phyloP scores from a whole-genome alignment of 2,888 invertebrate genomes.

The Diabrotica balteata region DNA sequence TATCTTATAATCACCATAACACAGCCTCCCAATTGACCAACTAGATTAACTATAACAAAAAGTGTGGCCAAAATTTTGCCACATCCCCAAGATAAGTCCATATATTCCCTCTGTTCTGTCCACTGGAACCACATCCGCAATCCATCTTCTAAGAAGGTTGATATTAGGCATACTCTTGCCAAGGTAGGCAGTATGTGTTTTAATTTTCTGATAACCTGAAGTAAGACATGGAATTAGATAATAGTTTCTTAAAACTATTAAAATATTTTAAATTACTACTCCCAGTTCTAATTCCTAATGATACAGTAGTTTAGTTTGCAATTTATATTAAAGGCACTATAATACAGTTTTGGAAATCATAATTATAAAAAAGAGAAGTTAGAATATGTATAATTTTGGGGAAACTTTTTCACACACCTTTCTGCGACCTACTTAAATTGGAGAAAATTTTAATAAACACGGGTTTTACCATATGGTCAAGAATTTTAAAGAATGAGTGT shows the following conservation, averaged over 20 bases:
- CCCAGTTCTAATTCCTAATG: no score
- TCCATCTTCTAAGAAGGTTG: constrained; percentile 99
- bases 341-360: not conserved
- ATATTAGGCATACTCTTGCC: constrained; percentile 95
- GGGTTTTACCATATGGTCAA: constrained; percentile 11
- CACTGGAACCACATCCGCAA: constrained; percentile 99
- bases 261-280: no score
- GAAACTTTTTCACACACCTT: constrained; percentile 15
- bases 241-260: no score
- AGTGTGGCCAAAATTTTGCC: constrained; percentile 91
- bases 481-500: not conserved
- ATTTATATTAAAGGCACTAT: no score
- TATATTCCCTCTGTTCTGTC: constrained; percentile 96
- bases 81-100: constrained; percentile 97
- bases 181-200: constrained; percentile 94
- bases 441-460: not conserved
- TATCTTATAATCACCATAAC: constrained; percentile 93
- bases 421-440: constrained; percentile 4
- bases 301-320: no score
- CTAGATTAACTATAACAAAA: constrained; percentile 93
- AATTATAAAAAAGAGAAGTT: not conserved
- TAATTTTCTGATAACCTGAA: constrained; percentile 88
- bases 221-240: constrained; percentile 16
- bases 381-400: not conserved
- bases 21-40: constrained; percentile 96